phyloP scores from a whole-genome alignment of 2,888 invertebrate genomes.

The Luffia ferchaultella region DNA sequence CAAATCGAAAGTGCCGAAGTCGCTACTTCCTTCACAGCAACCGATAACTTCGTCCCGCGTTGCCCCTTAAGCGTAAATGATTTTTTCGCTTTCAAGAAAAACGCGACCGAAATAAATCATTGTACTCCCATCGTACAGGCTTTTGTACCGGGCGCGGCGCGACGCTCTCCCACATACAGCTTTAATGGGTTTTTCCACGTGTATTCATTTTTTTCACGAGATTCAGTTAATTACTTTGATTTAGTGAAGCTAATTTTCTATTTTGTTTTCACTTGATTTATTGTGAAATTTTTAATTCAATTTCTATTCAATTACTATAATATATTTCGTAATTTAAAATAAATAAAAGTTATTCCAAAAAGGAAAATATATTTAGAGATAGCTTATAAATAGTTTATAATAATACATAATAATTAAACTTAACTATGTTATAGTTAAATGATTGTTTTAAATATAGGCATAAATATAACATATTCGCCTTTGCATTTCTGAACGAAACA shows the following conservation, averaged over 20 bases:
- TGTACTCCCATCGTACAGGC: slow-evolving; percentile 4
- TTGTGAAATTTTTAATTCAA: neutral
- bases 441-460: no score
- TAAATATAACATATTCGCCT: no score
- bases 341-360: no score
- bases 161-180: no score
- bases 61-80: slow-evolving; percentile 5
- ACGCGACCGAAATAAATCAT: slow-evolving; percentile 5
- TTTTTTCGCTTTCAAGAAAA: slow-evolving; percentile 3
- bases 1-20: slow-evolving; percentile 14
- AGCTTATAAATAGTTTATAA: neutral
- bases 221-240: no score
- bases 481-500: no score
- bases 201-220: no score
- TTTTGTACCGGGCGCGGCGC: slow-evolving; percentile 2
- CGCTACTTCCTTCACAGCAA: slow-evolving; percentile 10
- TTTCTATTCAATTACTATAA: no score
- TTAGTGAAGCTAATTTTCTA: neutral
- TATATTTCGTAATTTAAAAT: no score
- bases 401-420: no score
- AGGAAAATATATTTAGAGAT: neutral
- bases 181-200: no score
- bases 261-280: neutral
- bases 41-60: slow-evolving; percentile 9
- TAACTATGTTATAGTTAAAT: no score